Evolutionary conservation across 2,113 vertebrate species (phyloP).

Genomic region (Piaya cayana): DNA sequence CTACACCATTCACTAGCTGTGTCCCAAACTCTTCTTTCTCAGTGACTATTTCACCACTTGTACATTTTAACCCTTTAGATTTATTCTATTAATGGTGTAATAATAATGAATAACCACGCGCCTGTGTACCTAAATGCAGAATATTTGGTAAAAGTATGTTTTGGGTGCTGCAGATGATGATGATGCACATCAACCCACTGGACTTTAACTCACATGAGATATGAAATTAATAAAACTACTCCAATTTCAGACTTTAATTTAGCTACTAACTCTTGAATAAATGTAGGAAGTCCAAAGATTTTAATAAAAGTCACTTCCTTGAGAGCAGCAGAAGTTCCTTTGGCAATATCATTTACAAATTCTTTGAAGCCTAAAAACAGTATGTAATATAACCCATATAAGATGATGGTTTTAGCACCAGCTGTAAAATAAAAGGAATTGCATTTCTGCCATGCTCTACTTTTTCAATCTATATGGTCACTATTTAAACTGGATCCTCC

Average conservation of each 20-base stretch:
- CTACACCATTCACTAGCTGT: background rate
- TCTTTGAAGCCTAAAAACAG: slow-evolving; percentile 2
- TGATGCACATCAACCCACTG: background rate
- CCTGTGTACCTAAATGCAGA: background rate
- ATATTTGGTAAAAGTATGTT: background rate
- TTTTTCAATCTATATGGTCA: background rate
- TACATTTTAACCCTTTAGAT: background rate
- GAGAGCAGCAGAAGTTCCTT: background rate
- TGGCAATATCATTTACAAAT: background rate
- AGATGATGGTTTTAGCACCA: background rate
- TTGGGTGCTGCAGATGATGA: background rate
- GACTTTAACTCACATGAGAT: background rate
- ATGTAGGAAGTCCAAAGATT: background rate
- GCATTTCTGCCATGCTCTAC: background rate
- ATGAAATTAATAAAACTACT: background rate
- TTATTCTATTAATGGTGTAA: background rate
- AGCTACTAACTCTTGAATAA: background rate
- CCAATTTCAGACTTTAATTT: background rate
- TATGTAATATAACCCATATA: background rate
- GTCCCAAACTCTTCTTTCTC: background rate
- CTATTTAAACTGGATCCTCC: background rate
- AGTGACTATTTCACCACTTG: background rate
- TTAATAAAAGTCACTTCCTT: background rate
- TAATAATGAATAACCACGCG: background rate
- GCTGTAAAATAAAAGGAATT: background rate